Conservation (phyloP, 37 sponge, comb jelly and placozoan species). For the Halisarca cf. caerulea region DNA sequence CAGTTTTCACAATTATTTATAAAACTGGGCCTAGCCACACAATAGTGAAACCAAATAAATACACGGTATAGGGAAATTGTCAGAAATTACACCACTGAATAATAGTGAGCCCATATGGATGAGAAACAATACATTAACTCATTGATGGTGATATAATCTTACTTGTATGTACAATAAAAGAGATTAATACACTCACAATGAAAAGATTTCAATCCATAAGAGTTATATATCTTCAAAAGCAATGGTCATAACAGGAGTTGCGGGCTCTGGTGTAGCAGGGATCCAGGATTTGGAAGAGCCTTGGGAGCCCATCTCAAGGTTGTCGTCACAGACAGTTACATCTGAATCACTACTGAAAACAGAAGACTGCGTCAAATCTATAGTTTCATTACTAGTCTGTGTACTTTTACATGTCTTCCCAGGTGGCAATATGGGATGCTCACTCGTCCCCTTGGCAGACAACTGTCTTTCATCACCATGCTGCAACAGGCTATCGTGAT, state of each 20-base stretch:
- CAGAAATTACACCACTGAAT: too few relatives aligned
- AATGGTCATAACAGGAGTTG: background rate
- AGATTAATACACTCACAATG: too few relatives aligned
- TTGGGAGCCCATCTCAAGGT: background rate
- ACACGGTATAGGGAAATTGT: too few relatives aligned
- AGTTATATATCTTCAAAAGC: conserved; percentile 26
- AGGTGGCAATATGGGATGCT: background rate
- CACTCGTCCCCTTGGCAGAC: background rate
- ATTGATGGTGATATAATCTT: too few relatives aligned
- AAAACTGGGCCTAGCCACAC: too few relatives aligned
- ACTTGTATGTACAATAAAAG: too few relatives aligned
- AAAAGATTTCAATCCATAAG: too few relatives aligned
- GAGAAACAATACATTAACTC: too few relatives aligned
- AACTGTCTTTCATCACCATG: background rate
- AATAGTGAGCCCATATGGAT: too few relatives aligned
- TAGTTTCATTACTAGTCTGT: background rate
- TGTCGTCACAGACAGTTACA: background rate
- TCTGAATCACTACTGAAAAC: background rate
- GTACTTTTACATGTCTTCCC: background rate
- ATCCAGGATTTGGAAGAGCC: background rate
- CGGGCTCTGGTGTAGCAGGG: background rate
- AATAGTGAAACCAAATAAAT: too few relatives aligned
- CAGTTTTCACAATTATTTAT: too few relatives aligned
- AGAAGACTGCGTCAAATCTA: background rate
- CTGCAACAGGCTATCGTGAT: background rate